Percentiles rank a stretch among this genome's conserved stretches.
These are phyloP conservation scores for Phyto melanocephala DNA, from an alignment of 2,888 invertebrate genomes.

Conservation along the genomic window DNA sequence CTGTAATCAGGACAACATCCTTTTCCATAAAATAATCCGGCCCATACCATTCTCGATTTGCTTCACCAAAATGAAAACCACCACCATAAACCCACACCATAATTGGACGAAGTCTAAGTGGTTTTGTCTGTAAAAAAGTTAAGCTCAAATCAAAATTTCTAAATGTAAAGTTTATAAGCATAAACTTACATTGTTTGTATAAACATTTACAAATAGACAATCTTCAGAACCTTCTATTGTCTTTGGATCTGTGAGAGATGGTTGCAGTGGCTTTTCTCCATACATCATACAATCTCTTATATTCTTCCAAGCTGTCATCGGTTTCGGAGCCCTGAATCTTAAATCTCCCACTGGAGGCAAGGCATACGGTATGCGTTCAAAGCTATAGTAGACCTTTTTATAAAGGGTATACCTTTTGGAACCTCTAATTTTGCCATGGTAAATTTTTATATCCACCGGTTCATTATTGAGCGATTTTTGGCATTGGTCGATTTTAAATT, in stretches of 20 bases:
- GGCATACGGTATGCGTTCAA: slow-evolving; percentile 73
- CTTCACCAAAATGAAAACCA: slow-evolving; percentile 75
- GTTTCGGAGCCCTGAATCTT: slow-evolving; percentile 77
- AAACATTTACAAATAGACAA: slow-evolving; percentile 79
- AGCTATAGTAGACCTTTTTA: slow-evolving; percentile 68
- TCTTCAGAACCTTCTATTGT: slow-evolving; percentile 78
- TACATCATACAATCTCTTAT: slow-evolving; percentile 74
- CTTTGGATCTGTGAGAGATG: background rate
- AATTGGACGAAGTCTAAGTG: slow-evolving; percentile 69
- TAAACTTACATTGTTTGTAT: slow-evolving; percentile 67
- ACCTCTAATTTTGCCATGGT: slow-evolving; percentile 67
- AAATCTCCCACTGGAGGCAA: slow-evolving; percentile 78
- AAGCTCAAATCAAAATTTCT: background rate
- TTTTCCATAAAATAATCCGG: slow-evolving; percentile 77
- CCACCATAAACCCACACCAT: slow-evolving; percentile 79
- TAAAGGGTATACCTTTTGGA: slow-evolving; percentile 59
- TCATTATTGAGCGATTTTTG: slow-evolving; percentile 49
- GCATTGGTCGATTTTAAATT: slow-evolving; percentile 44
- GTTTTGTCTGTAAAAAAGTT: slow-evolving; percentile 62
- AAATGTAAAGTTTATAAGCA: background rate
- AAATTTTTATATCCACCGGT: slow-evolving; percentile 48
- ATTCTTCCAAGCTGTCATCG: slow-evolving; percentile 76
- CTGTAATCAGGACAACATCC: slow-evolving; percentile 76
- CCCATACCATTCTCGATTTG: slow-evolving; percentile 71
- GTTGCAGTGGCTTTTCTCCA: slow-evolving; percentile 49